phyloP scores from a whole-genome alignment of 2,888 invertebrate genomes.

The Gibbula magus region DNA sequence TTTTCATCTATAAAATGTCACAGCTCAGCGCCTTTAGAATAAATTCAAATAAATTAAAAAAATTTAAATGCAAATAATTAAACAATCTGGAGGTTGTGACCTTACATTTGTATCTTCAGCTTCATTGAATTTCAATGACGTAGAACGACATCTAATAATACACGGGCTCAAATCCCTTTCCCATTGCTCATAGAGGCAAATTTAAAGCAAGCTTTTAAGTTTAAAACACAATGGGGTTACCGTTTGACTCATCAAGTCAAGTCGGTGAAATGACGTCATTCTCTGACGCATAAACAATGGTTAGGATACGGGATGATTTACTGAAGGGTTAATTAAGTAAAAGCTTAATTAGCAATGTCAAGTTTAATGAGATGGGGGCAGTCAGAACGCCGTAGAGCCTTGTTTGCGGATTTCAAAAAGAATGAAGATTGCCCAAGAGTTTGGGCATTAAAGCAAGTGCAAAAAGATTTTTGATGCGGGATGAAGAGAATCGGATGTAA shows the following conservation, averaged over 20 bases:
- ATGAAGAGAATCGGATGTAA: no score
- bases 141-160: neutral
- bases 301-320: constrained; percentile 8
- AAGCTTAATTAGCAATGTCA: constrained; percentile 11
- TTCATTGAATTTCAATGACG: neutral
- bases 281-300: constrained; percentile 5
- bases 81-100: neutral
- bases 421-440: neutral
- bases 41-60: no score
- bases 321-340: neutral
- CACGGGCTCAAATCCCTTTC: no score
- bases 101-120: neutral
- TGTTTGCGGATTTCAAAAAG: neutral
- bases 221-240: neutral
- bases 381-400: neutral
- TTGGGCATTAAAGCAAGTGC: no score
- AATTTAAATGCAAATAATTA: no score
- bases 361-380: constrained; percentile 15
- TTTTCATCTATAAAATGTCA: no score
- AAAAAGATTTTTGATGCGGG: no score
- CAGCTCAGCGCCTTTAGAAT: no score
- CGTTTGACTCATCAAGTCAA: neutral
- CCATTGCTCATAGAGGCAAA: neutral
- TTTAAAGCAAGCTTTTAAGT: neutral
- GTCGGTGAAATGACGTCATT: constrained; percentile 5